Evolutionary conservation across 2,113 vertebrate genomes (phyloP).

Genomic region (Brachypteracias leptosomus): DNA sequence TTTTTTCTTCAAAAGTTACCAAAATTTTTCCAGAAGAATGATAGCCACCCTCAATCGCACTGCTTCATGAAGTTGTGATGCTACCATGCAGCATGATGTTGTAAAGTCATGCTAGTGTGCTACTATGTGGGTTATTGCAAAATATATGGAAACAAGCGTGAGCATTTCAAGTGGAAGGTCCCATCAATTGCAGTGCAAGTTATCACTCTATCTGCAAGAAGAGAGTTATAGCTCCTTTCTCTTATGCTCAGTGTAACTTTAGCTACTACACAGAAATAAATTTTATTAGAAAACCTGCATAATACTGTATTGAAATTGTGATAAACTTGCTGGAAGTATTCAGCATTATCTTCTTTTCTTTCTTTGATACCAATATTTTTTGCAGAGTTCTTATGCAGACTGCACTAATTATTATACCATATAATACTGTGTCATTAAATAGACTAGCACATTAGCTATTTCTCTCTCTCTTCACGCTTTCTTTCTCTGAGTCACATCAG

Average conservation of each 20-base stretch:
- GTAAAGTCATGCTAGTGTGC: neutral
- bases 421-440: conserved; percentile 42
- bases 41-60: neutral
- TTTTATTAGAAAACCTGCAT: neutral
- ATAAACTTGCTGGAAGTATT: neutral
- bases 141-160: neutral
- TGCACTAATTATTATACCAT: conserved; percentile 30
- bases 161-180: neutral
- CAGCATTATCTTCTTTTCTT: neutral
- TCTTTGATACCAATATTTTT: neutral
- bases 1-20: neutral
- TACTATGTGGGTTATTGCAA: neutral
- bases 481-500: conserved; percentile 27
- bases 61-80: neutral
- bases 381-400: neutral
- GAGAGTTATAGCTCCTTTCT: neutral
- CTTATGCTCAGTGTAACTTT: neutral
- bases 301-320: neutral
- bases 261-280: neutral
- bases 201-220: neutral
- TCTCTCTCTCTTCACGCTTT: neutral
- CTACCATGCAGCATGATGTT: neutral
- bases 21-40: neutral
- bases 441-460: conserved; percentile 22
- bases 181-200: neutral